phyloP scores from a whole-genome alignment of 2,797 vertebrate species.

The Denticeps clupeoides region DNA sequence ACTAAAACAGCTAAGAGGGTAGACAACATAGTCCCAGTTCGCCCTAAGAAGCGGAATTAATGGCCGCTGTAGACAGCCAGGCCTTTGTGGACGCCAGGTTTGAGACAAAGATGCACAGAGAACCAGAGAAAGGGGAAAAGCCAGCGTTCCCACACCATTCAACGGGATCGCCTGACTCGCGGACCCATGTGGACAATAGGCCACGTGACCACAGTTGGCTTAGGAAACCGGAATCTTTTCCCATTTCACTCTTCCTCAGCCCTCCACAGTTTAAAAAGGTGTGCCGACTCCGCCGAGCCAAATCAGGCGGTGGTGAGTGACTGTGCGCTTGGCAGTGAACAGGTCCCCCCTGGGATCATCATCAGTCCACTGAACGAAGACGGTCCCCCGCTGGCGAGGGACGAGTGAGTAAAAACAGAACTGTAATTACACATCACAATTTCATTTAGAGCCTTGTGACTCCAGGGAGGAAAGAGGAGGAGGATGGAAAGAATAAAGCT shows the following conservation, averaged over 20 bases:
- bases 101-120: slow-evolving; percentile 11
- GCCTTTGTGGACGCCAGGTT: slow-evolving; percentile 2
- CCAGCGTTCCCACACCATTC: not conserved
- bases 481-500: not conserved
- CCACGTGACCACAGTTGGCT: slow-evolving; percentile 7
- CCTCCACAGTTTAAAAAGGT: not conserved
- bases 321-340: too few species aligned
- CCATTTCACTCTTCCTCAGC: too few species aligned
- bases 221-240: not conserved
- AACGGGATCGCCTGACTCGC: slow-evolving; percentile 3
- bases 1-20: not conserved
- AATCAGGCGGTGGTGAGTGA: too few species aligned
- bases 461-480: slow-evolving; percentile 1
- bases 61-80: not conserved
- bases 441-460: slow-evolving; percentile 40
- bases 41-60: not conserved
- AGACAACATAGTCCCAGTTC: not conserved
- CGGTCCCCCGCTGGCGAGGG: too few species aligned
- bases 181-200: not conserved
- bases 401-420: slow-evolving; percentile 5
- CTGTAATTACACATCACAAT: slow-evolving; percentile 24
- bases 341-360: too few species aligned
- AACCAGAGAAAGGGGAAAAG: not conserved
- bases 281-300: not conserved
- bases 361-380: too few species aligned